Percentiles rank a stretch among this genome's conserved stretches.
Conservation (phyloP, 2,888 invertebrate genomes). For the Tricholauxania praeusta region DNA sequence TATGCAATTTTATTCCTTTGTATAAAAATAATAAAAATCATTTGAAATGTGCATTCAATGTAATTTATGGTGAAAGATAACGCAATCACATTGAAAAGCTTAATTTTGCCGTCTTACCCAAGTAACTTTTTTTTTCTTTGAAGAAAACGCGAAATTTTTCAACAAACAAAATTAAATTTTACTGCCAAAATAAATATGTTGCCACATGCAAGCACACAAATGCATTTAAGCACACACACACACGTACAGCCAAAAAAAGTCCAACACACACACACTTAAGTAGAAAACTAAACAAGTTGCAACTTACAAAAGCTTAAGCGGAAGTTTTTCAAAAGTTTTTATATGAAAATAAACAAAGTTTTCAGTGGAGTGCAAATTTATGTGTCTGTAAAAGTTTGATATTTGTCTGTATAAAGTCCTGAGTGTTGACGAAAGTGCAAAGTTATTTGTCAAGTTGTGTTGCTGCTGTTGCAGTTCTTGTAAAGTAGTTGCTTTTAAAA, state of each 20-base stretch:
- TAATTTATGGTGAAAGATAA: too few relatives aligned
- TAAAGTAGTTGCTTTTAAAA: too few relatives aligned
- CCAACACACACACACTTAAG: neutral
- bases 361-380: neutral
- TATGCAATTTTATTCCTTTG: too few relatives aligned
- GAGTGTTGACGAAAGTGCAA: constrained; percentile 1
- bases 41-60: too few relatives aligned
- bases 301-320: constrained; percentile 4
- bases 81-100: too few relatives aligned
- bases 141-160: too few relatives aligned
- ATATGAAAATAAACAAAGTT: neutral
- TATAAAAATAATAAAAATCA: too few relatives aligned
- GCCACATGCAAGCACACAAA: neutral
- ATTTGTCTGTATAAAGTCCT: neutral
- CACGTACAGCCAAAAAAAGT: neutral
- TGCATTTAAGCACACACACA: neutral
- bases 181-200: neutral
- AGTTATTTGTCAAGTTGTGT: constrained; percentile 7
- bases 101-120: too few relatives aligned
- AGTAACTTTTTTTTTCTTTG: too few relatives aligned
- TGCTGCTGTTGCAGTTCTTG: neutral
- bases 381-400: neutral
- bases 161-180: too few relatives aligned
- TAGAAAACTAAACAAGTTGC: constrained; percentile 1
- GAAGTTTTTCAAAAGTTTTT: constrained; percentile 9